These are phyloP conservation scores for Rhamnusium bicolor DNA, from an alignment of 2,888 invertebrate genomes.

Conservation along the genomic window DNA sequence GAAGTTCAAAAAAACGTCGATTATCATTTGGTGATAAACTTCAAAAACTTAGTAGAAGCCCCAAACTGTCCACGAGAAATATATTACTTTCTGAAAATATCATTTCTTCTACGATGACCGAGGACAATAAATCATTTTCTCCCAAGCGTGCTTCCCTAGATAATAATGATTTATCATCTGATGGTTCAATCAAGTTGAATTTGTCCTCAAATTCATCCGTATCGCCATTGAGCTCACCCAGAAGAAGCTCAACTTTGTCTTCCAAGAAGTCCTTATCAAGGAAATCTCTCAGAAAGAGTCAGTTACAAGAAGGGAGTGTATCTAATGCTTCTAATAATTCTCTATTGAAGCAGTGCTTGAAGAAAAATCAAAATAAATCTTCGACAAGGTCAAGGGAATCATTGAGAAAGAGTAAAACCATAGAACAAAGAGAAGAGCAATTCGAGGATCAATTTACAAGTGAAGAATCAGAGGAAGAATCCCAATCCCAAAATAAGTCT, in stretches of 20 bases:
- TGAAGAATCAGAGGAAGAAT: not conserved
- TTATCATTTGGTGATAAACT: constrained; percentile 33
- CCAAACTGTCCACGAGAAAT: constrained; percentile 36
- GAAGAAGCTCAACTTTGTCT: not conserved
- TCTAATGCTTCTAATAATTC: not conserved
- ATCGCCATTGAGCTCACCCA: constrained; percentile 5
- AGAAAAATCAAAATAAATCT: not conserved
- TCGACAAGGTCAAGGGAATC: not conserved
- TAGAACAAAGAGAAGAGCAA: no score
- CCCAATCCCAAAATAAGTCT: not conserved
- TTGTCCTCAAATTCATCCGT: constrained; percentile 25
- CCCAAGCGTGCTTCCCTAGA: constrained; percentile 13
- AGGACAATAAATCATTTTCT: constrained; percentile 16
- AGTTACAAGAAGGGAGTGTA: not conserved
- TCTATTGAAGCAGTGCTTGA: not conserved
- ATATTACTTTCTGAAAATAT: constrained; percentile 30
- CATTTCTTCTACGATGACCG: constrained; percentile 30
- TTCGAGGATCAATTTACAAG: not conserved
- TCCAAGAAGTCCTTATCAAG: not conserved
- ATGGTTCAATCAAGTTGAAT: constrained; percentile 15
- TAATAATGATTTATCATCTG: constrained; percentile 15
- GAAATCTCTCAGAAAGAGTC: constrained; percentile 20
- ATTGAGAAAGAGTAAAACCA: not conserved
- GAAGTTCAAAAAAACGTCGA: constrained; percentile 31
- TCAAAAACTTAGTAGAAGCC: constrained; percentile 1